Conservation (phyloP, 1,140 invertebrate genomes). For the Rhizoglyphus robini region DNA sequence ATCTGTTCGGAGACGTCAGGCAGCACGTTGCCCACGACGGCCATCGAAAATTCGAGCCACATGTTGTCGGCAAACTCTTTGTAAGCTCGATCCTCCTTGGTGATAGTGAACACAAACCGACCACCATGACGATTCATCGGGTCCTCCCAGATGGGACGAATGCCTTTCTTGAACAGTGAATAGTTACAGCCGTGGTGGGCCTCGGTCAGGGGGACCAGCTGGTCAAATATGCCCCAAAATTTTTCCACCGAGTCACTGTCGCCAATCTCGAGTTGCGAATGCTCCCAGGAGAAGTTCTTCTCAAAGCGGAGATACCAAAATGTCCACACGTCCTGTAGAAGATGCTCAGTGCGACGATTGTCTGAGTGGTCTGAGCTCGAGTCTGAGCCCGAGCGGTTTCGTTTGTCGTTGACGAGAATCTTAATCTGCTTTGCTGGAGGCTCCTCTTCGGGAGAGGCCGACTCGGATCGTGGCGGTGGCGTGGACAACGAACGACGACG, state of each 20-base stretch:
- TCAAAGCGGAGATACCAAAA: constrained; percentile 14
- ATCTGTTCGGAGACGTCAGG: constrained; percentile 20
- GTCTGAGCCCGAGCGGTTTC: not conserved
- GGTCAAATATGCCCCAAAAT: constrained; percentile 15
- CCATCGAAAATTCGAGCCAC: constrained; percentile 20
- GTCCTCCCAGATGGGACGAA: constrained; percentile 24
- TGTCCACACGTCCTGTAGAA: not conserved
- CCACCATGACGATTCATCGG: constrained; percentile 20
- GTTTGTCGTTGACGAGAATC: not conserved
- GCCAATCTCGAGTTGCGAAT: not conserved
- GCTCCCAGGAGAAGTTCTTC: not conserved
- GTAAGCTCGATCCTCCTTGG: not conserved
- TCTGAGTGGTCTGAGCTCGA: not conserved
- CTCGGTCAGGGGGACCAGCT: not conserved
- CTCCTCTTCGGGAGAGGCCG: no score
- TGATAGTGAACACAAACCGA: constrained; percentile 17
- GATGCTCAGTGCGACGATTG: no score
- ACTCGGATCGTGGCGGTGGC: no score
- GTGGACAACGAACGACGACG: no score
- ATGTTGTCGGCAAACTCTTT: constrained; percentile 15
- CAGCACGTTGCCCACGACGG: constrained; percentile 19
- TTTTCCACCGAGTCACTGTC: not conserved
- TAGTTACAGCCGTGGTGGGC: constrained; percentile 18
- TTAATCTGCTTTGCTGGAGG: not conserved
- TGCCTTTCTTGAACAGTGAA: constrained; percentile 21